phyloP scores from a whole-genome alignment of 1,140 invertebrate genomes.

The Orussus abietinus region DNA sequence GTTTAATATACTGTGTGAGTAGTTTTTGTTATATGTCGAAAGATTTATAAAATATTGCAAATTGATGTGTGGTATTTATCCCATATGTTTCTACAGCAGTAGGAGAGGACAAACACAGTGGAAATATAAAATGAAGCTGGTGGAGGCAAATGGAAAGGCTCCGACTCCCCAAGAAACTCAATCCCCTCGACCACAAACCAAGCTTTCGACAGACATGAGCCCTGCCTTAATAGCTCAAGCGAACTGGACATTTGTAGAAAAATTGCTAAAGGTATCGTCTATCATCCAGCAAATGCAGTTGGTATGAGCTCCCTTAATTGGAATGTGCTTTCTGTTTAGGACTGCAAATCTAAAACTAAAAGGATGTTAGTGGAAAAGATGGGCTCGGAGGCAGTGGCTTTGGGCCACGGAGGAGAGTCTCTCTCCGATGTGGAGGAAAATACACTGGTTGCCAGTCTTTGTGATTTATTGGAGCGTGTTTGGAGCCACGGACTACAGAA shows the following conservation, averaged over 20 bases:
- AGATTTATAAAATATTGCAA: no score
- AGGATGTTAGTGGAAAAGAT: constrained; percentile 97
- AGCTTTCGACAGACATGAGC: constrained; percentile 60
- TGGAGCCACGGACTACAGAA: constrained; percentile 97
- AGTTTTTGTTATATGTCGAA: no score
- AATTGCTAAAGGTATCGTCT: constrained; percentile 82
- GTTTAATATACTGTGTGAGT: no score
- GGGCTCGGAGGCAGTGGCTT: constrained; percentile 87
- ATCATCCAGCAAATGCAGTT: no score
- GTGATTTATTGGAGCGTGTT: constrained; percentile 94
- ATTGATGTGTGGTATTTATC: no score
- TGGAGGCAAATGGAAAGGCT: constrained; percentile 45
- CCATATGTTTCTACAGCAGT: constrained; percentile 35
- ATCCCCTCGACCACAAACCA: constrained; percentile 50
- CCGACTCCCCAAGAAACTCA: constrained; percentile 44
- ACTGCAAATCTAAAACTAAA: constrained; percentile 92
- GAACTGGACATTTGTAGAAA: constrained; percentile 98
- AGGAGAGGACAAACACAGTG: constrained; percentile 49
- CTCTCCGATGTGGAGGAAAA: constrained; percentile 81
- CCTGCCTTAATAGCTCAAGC: constrained; percentile 91
- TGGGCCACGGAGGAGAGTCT: constrained; percentile 69
- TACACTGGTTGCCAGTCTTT: constrained; percentile 93
- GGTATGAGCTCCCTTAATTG: neutral
- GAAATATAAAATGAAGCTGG: constrained; percentile 53
- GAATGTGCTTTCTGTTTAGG: constrained; percentile 52